A percentile compares a stretch with the other conserved stretches of the same genome.
These are phyloP conservation scores for Urocolius indicus DNA, from an alignment of 2,113 vertebrate genomes.

Conservation along the genomic window DNA sequence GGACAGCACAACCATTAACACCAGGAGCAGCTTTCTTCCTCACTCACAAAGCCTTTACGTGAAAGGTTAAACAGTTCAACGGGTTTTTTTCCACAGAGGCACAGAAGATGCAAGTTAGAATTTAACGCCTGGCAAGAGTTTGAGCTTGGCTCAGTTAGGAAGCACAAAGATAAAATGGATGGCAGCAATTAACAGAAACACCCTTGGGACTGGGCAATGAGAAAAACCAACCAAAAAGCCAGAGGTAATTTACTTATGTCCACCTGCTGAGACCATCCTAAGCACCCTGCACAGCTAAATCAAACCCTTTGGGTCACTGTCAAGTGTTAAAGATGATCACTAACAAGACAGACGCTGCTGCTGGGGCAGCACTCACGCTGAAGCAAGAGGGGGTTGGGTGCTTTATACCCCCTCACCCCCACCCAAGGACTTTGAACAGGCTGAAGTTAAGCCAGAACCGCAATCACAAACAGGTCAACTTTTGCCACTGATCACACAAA, in stretches of 20 bases:
- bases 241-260: background rate
- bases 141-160: background rate
- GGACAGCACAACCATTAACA: background rate
- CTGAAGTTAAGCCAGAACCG: background rate
- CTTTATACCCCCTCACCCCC: background rate
- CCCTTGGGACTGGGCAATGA: background rate
- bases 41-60: fast-evolving
- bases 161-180: background rate
- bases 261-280: fast-evolving
- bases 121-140: background rate
- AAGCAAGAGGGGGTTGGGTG: background rate
- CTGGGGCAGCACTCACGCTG: background rate
- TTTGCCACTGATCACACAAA: background rate
- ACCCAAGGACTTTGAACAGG: fast-evolving
- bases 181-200: background rate
- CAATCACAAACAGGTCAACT: background rate
- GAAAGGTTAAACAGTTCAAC: fast-evolving
- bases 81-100: background rate
- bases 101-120: background rate
- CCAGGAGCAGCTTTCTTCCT: background rate
- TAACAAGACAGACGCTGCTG: background rate
- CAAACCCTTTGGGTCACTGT: background rate
- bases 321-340: background rate
- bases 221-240: fast-evolving
- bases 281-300: background rate